Evolutionary conservation across 2,888 invertebrate genomes (phyloP).

Genomic region (Sialis fuliginosa): DNA sequence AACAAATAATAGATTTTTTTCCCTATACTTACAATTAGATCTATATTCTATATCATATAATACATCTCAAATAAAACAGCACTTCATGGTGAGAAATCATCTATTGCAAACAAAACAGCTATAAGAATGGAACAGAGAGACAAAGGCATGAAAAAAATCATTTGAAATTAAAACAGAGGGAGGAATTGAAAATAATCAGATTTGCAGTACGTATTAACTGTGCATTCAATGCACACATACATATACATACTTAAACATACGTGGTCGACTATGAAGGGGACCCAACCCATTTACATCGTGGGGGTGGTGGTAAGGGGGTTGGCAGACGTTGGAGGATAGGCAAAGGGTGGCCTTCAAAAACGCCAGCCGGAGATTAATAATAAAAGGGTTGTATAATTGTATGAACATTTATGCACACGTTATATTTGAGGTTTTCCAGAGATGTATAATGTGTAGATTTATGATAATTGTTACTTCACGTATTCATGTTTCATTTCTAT

Average conservation of each 20-base stretch:
- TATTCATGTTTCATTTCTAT: no score
- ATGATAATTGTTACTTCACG: no score
- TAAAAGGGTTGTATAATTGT: not conserved
- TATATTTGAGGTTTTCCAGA: no score
- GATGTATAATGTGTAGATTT: no score
- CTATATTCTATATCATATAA: no score
- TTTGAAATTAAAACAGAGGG: conserved; percentile 21
- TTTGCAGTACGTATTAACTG: conserved; percentile 21
- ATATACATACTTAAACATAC: not conserved
- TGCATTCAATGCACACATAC: conserved; percentile 8
- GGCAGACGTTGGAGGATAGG: not conserved
- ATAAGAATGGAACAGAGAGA: conserved; percentile 1
- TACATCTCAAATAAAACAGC: no score
- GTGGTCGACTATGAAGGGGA: not conserved
- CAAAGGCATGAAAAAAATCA: conserved; percentile 9
- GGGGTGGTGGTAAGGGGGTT: not conserved
- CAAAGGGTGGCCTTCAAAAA: not conserved
- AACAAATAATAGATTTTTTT: no score
- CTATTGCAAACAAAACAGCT: not conserved
- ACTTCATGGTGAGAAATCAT: not conserved
- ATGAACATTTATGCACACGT: no score
- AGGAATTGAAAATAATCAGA: conserved; percentile 23
- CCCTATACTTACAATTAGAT: no score
- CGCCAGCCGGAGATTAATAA: not conserved
- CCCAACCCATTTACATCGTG: no score